These are phyloP conservation scores for Phania funesta DNA, from an alignment of 2,888 invertebrate species.

Conservation along the genomic window DNA sequence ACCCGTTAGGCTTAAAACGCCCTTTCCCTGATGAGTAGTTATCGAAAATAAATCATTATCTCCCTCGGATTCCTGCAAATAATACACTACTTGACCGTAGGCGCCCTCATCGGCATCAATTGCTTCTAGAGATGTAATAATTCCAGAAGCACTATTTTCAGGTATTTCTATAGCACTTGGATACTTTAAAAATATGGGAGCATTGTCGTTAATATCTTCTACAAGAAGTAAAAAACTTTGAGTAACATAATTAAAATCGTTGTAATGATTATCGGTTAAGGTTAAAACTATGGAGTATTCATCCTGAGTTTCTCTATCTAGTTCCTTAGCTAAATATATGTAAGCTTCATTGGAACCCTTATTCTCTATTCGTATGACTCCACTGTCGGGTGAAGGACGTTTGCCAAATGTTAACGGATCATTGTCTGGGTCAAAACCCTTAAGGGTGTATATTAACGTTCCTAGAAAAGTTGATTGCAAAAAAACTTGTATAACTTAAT, in stretches of 20 bases:
- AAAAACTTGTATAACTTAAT: background rate
- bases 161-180: constrained; percentile 89
- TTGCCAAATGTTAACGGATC: constrained; percentile 91
- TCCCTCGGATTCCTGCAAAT: constrained; percentile 90
- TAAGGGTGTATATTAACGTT: constrained; percentile 89
- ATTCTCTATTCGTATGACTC: constrained; percentile 91
- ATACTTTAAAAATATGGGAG: constrained; percentile 92
- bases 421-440: constrained; percentile 92
- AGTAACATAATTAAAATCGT: constrained; percentile 92
- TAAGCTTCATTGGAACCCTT: constrained; percentile 91
- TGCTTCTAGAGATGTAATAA: constrained; percentile 90
- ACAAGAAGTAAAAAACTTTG: constrained; percentile 93
- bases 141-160: constrained; percentile 89
- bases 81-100: constrained; percentile 94
- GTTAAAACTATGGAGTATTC: constrained; percentile 94
- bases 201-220: constrained; percentile 96
- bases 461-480: constrained; percentile 81
- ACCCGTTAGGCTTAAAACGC: constrained; percentile 88
- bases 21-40: constrained; percentile 91
- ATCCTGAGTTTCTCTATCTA: constrained; percentile 94
- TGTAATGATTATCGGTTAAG: constrained; percentile 92
- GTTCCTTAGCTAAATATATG: constrained; percentile 91
- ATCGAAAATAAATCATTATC: constrained; percentile 89
- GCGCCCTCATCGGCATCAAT: constrained; percentile 95
- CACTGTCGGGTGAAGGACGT: constrained; percentile 88